Base-by-base conservation (phyloP, 2,888 invertebrate species). In the Agonum fuliginosum region DNA sequence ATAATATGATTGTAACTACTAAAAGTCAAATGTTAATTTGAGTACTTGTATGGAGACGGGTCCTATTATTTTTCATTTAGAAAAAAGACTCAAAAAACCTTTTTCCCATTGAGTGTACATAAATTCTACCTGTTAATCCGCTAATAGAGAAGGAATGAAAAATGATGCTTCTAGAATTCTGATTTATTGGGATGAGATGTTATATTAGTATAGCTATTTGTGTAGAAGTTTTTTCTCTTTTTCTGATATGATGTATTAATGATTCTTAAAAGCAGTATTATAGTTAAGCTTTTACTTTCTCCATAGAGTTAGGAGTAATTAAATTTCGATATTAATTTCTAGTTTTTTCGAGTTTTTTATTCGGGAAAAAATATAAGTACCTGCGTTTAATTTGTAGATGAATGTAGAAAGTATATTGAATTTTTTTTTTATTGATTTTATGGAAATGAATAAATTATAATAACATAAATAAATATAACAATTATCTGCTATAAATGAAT, bases 361-460 rank as follows among this genome's bases (percentile, higher is more conserved):
- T 54, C 43, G n/a, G n/a, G n/a, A n/a, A n/a, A n/a, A n/a, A n/a
- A n/a, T n/a, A n/a, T n/a, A n/a, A n/a, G n/a, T n/a, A n/a, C n/a
- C n/a, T n/a, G n/a, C n/a, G n/a, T n/a, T n/a, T n/a, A n/a, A n/a
- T n/a, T n/a, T n/a, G n/a, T n/a, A n/a, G n/a, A n/a, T n/a, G n/a
- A n/a, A 37, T 37, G 12, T 37, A 27, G 54, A 27, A 54, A 54
- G 24, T 54, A n/a, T 54, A 10, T 48, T 48, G 19, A 20, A 48
- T 19, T 20, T 54, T 37, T 37, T 37, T n/a, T n/a, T n/a, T n/a
- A n/a, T n/a, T n/a, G n/a, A 54, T 27, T 54, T 54, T 20, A 6
- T 20, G 24, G 19, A n/a, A 54, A 24, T 54, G 54, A 24, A 54
- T 54, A 54, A 54, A 54, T 54, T 54, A 54, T 54, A 54, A 54